Evolutionary conservation across 1,140 invertebrate genomes (phyloP), one percentile per base, ranked within the genome.

Genomic region (Bombus soroeensis): DNA sequence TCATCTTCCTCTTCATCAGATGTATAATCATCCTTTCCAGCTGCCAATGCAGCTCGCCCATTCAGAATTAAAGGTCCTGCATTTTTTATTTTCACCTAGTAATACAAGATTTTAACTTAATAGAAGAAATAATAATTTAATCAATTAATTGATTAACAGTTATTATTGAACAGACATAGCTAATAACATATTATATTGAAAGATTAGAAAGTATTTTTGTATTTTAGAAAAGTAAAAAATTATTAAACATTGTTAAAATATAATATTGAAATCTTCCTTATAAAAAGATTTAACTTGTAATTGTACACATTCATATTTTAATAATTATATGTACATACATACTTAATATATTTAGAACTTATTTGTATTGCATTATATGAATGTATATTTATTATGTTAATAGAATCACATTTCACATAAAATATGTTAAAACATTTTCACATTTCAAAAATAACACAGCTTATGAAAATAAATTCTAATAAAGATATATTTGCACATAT

Each of bases 31-130:
- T 97, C 96, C 76, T 96, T 95, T 85, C 97, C 97, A 22, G 97
- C 97, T 86, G 96, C 97, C 13, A 98, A 93, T 4, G 98, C 98
- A 93, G 97, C 98, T 79, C 97, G 95, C 57, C 98, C 98, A 92
- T 97, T 97, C 57, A 98, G 95, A 81, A 98, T 97, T 75, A 95
- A 93, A 79, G 96, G 95, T 88, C 95, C 95, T 34, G 95, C 95
- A 91, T 96, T 96, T 91, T 96, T 96, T 89, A 96, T 95, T 91
- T 96, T 96, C 88, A 95, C 95, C 96, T 95, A 90, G 88, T 87
- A 90, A 90, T 83, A 79, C 87, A 89, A 75, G 79, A 68, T 78
- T 15, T 43, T 88, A 81, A 12, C n/a, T 12, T 4, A 43, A 28
- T 41, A 73, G 66, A 57, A 72, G 59, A 18, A 79, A 75, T 86